Evolutionary conservation across 2,113 vertebrate genomes (phyloP).

Genomic region (Platysternon megacephalum): DNA sequence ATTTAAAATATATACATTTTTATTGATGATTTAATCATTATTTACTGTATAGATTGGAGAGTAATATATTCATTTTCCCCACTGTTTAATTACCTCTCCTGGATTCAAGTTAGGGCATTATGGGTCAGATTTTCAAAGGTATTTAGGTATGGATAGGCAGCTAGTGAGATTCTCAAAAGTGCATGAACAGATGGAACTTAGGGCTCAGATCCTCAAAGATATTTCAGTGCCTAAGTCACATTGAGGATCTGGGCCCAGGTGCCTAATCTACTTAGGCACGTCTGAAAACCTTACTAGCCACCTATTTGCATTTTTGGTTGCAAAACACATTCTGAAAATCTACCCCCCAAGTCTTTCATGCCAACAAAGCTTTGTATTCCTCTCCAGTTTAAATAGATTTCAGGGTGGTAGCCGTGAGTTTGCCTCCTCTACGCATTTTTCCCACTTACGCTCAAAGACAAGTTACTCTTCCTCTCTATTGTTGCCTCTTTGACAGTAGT

Average conservation of each 20-base stretch:
- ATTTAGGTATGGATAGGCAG: not conserved
- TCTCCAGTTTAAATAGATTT: not conserved
- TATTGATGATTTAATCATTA: not conserved
- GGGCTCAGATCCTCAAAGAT: not conserved
- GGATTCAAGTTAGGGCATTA: not conserved
- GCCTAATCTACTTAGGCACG: not conserved
- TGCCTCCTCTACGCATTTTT: not conserved
- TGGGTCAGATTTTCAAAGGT: not conserved
- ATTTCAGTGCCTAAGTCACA: not conserved
- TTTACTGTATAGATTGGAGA: not conserved
- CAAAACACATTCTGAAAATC: not conserved
- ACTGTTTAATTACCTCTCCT: not conserved
- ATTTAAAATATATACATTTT: not conserved
- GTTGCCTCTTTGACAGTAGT: not conserved
- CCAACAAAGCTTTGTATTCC: not conserved
- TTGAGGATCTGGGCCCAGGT: not conserved
- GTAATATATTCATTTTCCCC: not conserved
- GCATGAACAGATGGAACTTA: not conserved
- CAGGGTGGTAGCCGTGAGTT: not conserved
- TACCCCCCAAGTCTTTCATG: not conserved
- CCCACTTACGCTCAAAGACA: not conserved
- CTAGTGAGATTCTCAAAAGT: not conserved
- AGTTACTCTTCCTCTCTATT: not conserved
- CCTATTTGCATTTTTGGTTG: not conserved
- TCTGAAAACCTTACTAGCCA: not conserved